phyloP scores from a whole-genome alignment of 2,113 vertebrate genomes.

The Bufo gargarizans region DNA sequence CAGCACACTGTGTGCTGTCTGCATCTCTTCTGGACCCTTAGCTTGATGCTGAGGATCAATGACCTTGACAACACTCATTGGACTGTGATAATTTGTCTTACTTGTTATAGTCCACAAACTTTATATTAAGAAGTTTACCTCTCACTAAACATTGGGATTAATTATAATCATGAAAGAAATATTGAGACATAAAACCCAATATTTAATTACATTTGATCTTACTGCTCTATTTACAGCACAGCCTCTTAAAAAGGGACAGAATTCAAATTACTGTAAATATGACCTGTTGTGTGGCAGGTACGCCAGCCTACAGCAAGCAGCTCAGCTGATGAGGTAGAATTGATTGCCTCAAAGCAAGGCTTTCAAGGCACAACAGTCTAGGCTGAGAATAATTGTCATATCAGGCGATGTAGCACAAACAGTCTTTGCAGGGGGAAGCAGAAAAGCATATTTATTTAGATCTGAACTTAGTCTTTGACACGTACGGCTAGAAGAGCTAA shows the following conservation, averaged over 20 bases:
- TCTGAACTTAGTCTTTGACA: conserved; percentile 48
- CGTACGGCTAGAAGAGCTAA: conserved; percentile 38
- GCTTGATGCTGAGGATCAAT: no score
- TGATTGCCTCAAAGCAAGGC: conserved; percentile 18
- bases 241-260: neutral
- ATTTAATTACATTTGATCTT: neutral
- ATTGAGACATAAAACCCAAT: neutral
- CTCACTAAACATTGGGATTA: neutral
- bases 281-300: neutral
- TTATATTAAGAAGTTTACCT: neutral
- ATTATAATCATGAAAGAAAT: no score
- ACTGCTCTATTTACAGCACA: neutral
- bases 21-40: no score
- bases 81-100: no score
- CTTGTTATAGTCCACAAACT: no score
- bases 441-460: conserved; percentile 46
- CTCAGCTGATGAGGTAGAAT: conserved; percentile 6
- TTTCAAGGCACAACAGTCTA: conserved; percentile 9
- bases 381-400: conserved; percentile 45
- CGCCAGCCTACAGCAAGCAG: neutral
- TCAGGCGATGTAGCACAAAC: conserved; percentile 43
- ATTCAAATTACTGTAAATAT: neutral
- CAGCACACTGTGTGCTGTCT: no score
- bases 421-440: conserved; percentile 11
- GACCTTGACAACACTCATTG: no score